phyloP scores from a whole-genome alignment of 2,888 invertebrate species.

The Eupithecia tripunctaria region DNA sequence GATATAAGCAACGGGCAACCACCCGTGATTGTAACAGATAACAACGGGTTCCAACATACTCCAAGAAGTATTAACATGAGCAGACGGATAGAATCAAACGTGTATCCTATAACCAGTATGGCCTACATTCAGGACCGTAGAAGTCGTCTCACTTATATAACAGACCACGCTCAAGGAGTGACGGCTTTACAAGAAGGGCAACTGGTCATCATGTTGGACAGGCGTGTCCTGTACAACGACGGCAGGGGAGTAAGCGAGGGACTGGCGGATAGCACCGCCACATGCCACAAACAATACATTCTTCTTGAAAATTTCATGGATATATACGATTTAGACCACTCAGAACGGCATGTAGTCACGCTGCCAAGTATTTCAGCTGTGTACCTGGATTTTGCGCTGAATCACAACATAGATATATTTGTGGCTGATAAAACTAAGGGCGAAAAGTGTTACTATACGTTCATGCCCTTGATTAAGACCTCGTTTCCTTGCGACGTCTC shows the following conservation, averaged over 20 bases:
- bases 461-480: constrained; percentile 67
- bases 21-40: constrained; percentile 93
- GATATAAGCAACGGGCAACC: constrained; percentile 92
- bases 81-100: constrained; percentile 95
- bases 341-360: constrained; percentile 44
- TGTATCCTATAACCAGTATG: constrained; percentile 96
- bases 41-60: constrained; percentile 96
- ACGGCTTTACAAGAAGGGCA: constrained; percentile 95
- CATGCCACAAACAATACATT: constrained; percentile 73
- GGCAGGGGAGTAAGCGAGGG: constrained; percentile 97
- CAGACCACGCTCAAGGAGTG: constrained; percentile 96
- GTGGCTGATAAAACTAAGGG: constrained; percentile 60
- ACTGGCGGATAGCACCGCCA: constrained; percentile 93
- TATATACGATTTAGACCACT: constrained; percentile 23
- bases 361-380: constrained; percentile 68
- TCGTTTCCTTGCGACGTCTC: constrained; percentile 72
- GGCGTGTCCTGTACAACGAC: constrained; percentile 96
- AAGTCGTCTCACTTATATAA: constrained; percentile 89
- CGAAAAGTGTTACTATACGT: constrained; percentile 60
- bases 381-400: constrained; percentile 60
- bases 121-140: constrained; percentile 91
- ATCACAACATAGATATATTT: constrained; percentile 65
- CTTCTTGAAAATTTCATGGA: constrained; percentile 68
- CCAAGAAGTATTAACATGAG: constrained; percentile 89
- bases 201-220: constrained; percentile 96